These are phyloP conservation scores for Rhabdornis inornatus DNA, from an alignment of 2,113 vertebrate species.

Conservation along the genomic window DNA sequence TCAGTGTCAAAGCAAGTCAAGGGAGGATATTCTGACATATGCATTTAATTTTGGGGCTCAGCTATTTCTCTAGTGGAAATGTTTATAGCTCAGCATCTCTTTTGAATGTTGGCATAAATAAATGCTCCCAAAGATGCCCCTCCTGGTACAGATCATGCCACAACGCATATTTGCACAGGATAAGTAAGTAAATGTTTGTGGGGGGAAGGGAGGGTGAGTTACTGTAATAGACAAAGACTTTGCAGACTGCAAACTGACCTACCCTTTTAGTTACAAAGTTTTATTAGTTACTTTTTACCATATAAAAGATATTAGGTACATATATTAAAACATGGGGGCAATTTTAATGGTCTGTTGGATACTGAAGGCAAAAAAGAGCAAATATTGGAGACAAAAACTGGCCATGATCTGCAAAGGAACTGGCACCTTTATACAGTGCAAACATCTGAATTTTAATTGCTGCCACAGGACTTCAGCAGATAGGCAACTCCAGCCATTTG, in stretches of 20 bases:
- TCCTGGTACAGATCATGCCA: background rate
- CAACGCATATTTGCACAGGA: background rate
- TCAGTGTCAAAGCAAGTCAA: slow-evolving; percentile 49
- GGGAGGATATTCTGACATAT: slow-evolving; percentile 50
- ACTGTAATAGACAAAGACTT: background rate
- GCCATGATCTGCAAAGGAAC: background rate
- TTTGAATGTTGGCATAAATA: slow-evolving; percentile 33
- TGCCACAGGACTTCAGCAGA: background rate
- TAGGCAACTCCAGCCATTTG: background rate
- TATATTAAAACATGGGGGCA: background rate
- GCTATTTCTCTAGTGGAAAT: slow-evolving; percentile 28
- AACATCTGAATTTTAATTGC: background rate
- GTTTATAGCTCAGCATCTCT: slow-evolving; percentile 34
- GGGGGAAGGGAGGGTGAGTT: background rate
- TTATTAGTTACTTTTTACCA: background rate
- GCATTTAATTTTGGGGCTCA: slow-evolving; percentile 45
- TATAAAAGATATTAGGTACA: background rate
- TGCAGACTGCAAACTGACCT: background rate
- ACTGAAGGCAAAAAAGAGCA: background rate
- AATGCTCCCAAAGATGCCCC: background rate
- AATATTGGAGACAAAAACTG: background rate
- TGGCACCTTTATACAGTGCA: background rate
- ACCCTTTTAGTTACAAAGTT: background rate
- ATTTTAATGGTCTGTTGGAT: background rate
- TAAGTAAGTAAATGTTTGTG: background rate